These are phyloP conservation scores for Acrobasis suavella DNA, from an alignment of 2,888 invertebrate species.

Conservation along the genomic window DNA sequence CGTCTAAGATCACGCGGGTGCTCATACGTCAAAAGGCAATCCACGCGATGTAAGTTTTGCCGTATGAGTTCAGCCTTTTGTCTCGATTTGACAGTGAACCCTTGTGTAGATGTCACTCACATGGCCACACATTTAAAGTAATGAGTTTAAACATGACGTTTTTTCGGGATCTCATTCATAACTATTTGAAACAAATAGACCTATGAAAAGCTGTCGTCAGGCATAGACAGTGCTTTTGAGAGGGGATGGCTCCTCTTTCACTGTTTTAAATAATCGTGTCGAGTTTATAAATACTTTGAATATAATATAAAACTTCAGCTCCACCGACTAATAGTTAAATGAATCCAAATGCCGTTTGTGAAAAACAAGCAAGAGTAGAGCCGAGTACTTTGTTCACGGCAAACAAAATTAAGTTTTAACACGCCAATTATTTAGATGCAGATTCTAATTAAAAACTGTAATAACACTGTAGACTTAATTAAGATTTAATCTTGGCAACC, in stretches of 20 bases:
- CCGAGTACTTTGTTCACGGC: constrained; percentile 9
- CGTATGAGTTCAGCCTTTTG: not conserved
- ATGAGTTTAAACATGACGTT: not conserved
- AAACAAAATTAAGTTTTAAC: constrained; percentile 23
- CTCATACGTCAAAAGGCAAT: not conserved
- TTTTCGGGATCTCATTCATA: too few species aligned
- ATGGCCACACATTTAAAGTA: not conserved
- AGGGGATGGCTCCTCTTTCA: too few species aligned
- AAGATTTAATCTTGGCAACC: constrained; percentile 30
- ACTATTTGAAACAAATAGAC: too few species aligned
- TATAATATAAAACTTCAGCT: not conserved
- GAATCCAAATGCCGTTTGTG: not conserved
- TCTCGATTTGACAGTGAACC: not conserved
- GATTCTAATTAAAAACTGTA: constrained; percentile 22
- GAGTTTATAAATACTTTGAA: too few species aligned
- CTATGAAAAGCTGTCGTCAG: too few species aligned
- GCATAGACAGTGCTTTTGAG: too few species aligned
- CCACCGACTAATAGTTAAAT: not conserved
- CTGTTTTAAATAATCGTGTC: too few species aligned
- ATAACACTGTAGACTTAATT: constrained; percentile 22
- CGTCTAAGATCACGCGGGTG: not conserved
- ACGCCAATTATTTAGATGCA: constrained; percentile 18
- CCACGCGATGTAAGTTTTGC: not conserved
- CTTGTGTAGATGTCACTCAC: too few species aligned
- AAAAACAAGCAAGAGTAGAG: constrained; percentile 9